phyloP scores from a whole-genome alignment of 2,888 invertebrate species.

The Trypoxylon attenuatum region DNA sequence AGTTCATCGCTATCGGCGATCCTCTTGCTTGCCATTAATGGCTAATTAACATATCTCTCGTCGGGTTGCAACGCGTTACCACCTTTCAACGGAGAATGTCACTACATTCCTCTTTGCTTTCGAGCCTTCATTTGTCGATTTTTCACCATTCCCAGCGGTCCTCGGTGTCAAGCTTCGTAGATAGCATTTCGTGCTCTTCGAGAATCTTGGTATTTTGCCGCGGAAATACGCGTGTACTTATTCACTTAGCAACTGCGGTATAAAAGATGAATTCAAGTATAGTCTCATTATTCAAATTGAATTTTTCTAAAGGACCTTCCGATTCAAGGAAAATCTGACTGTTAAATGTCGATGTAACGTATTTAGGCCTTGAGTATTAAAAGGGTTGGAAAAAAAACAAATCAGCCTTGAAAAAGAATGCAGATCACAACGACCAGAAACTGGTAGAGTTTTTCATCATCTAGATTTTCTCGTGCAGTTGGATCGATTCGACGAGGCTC shows the following conservation, averaged over 20 bases:
- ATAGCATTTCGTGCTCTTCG: no score
- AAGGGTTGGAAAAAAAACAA: no score
- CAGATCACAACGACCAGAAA: slow-evolving; percentile 9
- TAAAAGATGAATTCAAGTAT: no score
- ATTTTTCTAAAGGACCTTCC: not conserved
- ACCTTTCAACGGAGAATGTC: no score
- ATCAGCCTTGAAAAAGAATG: not conserved
- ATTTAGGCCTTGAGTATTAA: no score
- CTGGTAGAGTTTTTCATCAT: slow-evolving; percentile 8
- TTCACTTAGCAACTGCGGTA: no score
- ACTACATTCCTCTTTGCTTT: no score
- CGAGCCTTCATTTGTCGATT: no score
- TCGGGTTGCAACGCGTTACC: not conserved
- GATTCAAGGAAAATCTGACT: not conserved
- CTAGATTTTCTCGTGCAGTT: not conserved
- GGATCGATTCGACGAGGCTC: slow-evolving; percentile 36
- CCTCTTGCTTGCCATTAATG: slow-evolving; percentile 32
- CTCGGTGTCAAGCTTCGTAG: no score
- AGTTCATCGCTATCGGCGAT: slow-evolving; percentile 21
- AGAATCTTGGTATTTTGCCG: not conserved
- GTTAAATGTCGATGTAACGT: not conserved
- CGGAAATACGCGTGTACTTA: no score
- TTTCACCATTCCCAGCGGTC: no score
- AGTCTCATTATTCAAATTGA: not conserved
- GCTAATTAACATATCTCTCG: slow-evolving; percentile 24